phyloP scores from a whole-genome alignment of 2,888 invertebrate species.

The Limnephilus auricula region DNA sequence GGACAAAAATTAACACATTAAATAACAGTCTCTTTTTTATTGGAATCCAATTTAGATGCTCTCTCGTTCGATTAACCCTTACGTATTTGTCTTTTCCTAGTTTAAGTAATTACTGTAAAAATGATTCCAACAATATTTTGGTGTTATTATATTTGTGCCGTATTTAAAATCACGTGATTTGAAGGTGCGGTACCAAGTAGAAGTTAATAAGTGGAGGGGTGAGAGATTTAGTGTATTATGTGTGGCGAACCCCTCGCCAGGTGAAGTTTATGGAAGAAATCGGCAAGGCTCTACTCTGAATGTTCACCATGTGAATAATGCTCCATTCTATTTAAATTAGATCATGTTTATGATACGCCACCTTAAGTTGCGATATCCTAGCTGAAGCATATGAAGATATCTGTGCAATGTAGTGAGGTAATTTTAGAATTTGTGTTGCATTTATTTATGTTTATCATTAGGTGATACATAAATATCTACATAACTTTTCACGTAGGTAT shows the following conservation, averaged over 20 bases:
- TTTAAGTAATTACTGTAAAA: not conserved
- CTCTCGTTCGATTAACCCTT: too few species aligned
- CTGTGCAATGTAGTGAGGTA: not conserved
- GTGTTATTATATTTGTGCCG: not conserved
- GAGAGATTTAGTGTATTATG: constrained; percentile 18
- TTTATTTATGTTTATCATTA: not conserved
- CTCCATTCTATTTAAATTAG: constrained; percentile 46
- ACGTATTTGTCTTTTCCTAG: too few species aligned
- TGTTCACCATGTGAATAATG: constrained; percentile 32
- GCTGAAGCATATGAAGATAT: not conserved
- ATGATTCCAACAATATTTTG: not conserved
- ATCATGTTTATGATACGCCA: constrained; percentile 30
- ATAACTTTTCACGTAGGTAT: too few species aligned
- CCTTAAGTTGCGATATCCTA: constrained; percentile 4
- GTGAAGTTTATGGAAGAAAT: constrained; percentile 33
- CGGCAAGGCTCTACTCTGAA: not conserved
- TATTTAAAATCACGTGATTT: not conserved
- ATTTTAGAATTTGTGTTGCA: not conserved
- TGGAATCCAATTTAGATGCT: too few species aligned
- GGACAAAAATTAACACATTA: too few species aligned
- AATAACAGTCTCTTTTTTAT: too few species aligned
- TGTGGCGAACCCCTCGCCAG: not conserved
- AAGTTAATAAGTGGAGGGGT: constrained; percentile 7
- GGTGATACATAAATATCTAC: not conserved
- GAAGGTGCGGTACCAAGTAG: not conserved